Percentiles rank a stretch among this genome's conserved stretches.
These are phyloP conservation scores for Elegia similella DNA, from an alignment of 2,888 invertebrate genomes.

Conservation along the genomic window DNA sequence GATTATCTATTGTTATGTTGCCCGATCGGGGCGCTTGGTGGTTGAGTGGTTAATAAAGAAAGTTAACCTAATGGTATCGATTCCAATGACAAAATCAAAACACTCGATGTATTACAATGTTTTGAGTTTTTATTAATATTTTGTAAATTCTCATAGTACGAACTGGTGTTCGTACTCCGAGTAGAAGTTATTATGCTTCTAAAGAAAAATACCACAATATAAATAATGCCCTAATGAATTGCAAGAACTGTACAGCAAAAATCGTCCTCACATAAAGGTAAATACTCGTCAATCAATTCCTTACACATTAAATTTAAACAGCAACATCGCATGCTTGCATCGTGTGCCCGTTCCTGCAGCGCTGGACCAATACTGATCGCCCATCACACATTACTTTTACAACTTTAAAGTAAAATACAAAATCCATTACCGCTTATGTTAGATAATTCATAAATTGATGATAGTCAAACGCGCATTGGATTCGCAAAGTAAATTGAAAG, in stretches of 20 bases:
- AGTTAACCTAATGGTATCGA: too few species aligned
- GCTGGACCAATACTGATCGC: slow-evolving; percentile 37
- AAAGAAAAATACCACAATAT: too few species aligned
- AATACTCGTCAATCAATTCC: slow-evolving; percentile 40
- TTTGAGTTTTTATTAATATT: too few species aligned
- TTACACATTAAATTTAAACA: slow-evolving; percentile 56
- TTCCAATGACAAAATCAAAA: too few species aligned
- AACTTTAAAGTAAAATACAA: not conserved
- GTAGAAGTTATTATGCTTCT: too few species aligned
- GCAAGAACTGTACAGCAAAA: not conserved
- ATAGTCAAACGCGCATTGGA: not conserved
- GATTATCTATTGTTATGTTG: too few species aligned
- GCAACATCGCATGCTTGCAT: slow-evolving; percentile 30
- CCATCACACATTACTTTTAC: slow-evolving; percentile 20
- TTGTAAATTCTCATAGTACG: too few species aligned
- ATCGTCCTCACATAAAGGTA: not conserved
- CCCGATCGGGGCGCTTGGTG: too few species aligned
- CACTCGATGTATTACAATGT: too few species aligned
- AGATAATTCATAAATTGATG: not conserved
- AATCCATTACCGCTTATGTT: not conserved
- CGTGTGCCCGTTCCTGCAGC: slow-evolving; percentile 44
- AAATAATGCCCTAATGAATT: too few species aligned
- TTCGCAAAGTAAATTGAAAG: not conserved
- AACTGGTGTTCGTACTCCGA: too few species aligned
- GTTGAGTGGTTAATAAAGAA: too few species aligned